phyloP scores from a whole-genome alignment of 1,140 invertebrate genomes.

The Glomeris maerens region DNA sequence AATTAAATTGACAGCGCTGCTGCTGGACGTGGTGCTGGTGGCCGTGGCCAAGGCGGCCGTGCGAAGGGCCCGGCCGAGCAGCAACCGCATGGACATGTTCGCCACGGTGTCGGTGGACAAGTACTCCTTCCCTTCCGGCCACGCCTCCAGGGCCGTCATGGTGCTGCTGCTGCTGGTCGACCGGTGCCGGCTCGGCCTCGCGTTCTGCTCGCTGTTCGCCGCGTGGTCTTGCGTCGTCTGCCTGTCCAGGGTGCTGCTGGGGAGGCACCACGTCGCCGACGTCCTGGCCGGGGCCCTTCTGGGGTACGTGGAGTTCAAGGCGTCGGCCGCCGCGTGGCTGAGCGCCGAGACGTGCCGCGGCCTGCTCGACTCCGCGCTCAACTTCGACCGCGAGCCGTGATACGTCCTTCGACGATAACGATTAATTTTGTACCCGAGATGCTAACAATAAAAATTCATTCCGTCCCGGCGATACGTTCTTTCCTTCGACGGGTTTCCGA shows the following conservation, averaged over 20 bases:
- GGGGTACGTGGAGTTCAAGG: conserved; percentile 54
- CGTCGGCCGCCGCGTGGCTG: conserved; percentile 54
- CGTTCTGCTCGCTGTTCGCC: conserved; percentile 36
- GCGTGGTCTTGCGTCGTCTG: conserved; percentile 60
- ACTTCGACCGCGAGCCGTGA: no score
- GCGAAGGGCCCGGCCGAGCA: conserved; percentile 54
- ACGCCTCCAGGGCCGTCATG: conserved; percentile 70
- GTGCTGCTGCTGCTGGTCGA: conserved; percentile 45
- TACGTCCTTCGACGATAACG: no score
- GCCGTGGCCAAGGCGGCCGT: conserved; percentile 64
- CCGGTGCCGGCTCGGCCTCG: conserved; percentile 11
- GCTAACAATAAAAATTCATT: no score
- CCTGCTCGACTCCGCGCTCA: conserved; percentile 13
- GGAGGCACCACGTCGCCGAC: conserved; percentile 76
- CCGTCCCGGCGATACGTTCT: no score
- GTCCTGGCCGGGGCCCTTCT: conserved; percentile 56
- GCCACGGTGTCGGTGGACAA: conserved; percentile 57
- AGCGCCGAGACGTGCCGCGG: conserved; percentile 22
- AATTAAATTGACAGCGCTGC: conserved; percentile 51
- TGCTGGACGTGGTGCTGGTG: conserved; percentile 72
- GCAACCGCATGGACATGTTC: conserved; percentile 48
- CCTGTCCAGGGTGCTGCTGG: conserved; percentile 60
- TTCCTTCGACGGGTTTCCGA: no score
- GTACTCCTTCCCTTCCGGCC: conserved; percentile 92
- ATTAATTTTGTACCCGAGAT: no score